Conservation (phyloP, 2,113 vertebrate genomes). For the Cebus imitator region DNA sequence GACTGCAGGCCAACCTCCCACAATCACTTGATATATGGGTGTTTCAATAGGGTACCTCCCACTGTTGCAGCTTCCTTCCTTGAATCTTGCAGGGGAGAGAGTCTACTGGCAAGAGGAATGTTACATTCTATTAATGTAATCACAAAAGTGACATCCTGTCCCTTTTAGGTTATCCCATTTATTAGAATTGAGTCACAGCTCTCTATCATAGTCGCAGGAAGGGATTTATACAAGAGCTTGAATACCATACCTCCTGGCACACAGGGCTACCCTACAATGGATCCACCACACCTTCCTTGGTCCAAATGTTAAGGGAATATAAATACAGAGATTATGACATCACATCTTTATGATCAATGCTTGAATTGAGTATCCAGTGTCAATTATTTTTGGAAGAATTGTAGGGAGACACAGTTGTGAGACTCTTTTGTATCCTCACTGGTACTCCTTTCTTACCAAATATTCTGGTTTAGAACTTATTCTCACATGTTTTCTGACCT, state of each 20-base stretch:
- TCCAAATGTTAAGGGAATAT: neutral
- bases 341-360: neutral
- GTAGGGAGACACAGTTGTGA: too few species aligned
- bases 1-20: too few species aligned
- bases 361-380: neutral
- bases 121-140: neutral
- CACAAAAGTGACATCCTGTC: neutral
- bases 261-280: too few species aligned
- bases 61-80: neutral
- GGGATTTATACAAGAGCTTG: neutral
- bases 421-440: neutral
- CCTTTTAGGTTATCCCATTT: accelerated
- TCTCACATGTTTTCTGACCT: neutral
- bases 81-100: neutral
- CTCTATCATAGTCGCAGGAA: neutral
- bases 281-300: neutral
- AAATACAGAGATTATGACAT: neutral
- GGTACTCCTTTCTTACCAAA: neutral
- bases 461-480: neutral
- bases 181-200: neutral
- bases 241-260: too few species aligned
- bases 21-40: accelerated
- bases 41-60: neutral
- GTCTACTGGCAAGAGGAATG: too few species aligned
- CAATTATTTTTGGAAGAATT: neutral